Percentiles rank a stretch among this genome's conserved stretches.
Evolutionary conservation across 2,113 vertebrate genomes (phyloP).

Genomic region (Rhineura floridana): DNA sequence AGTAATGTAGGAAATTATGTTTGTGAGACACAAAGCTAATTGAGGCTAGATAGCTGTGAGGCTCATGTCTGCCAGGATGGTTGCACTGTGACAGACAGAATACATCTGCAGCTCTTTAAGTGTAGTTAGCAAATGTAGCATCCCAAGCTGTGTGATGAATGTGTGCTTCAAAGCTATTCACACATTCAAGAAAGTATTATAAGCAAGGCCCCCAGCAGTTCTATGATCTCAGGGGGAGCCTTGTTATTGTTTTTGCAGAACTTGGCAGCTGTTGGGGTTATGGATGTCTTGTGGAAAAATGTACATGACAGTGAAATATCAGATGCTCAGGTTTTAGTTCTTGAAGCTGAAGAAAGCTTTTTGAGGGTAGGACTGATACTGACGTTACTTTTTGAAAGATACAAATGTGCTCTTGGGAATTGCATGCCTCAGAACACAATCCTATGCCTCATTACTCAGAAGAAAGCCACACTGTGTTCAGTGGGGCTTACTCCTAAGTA

Average conservation of each 20-base stretch:
- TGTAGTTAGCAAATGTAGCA: neutral
- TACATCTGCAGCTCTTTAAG: neutral
- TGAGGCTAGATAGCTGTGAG: neutral
- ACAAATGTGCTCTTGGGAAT: neutral
- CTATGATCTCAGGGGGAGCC: neutral
- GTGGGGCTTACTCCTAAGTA: too few species aligned
- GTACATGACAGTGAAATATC: neutral
- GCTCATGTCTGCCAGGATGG: neutral
- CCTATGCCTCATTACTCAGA: too few species aligned
- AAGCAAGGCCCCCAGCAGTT: neutral
- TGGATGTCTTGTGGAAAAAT: neutral
- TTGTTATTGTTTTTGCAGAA: neutral
- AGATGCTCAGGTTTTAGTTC: neutral
- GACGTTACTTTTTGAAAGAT: neutral
- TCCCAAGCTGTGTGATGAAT: neutral
- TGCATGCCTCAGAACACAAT: too few species aligned
- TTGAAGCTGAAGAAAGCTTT: neutral
- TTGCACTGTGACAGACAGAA: neutral
- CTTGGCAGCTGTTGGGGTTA: neutral
- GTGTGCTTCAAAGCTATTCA: neutral
- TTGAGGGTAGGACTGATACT: neutral
- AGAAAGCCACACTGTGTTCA: too few species aligned
- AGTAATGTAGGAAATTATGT: neutral
- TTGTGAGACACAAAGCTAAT: neutral
- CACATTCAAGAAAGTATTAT: neutral